Evolutionary conservation across 2,797 vertebrate species (phyloP).

Genomic region (Sebastiscus tertius): DNA sequence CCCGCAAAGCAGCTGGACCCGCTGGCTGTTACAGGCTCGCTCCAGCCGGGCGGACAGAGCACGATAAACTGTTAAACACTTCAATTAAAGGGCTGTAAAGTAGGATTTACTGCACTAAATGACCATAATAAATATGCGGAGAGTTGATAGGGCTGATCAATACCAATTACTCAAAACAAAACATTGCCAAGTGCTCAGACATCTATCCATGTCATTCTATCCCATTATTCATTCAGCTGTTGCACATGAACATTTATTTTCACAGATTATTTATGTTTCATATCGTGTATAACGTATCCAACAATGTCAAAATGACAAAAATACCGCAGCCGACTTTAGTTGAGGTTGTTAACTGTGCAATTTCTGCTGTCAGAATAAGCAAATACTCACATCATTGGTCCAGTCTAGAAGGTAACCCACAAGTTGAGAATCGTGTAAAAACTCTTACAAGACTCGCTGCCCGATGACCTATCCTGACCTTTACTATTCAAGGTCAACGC

Average conservation of each 20-base stretch:
- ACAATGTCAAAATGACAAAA: not conserved
- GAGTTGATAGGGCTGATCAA: not conserved
- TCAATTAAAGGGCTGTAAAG: not conserved
- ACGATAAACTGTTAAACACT: not conserved
- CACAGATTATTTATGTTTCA: not conserved
- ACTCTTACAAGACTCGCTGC: no score
- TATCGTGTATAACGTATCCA: not conserved
- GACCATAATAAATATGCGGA: not conserved
- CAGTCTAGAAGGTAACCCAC: no score
- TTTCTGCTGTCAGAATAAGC: not conserved
- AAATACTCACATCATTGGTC: not conserved
- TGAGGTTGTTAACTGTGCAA: not conserved
- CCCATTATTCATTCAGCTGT: not conserved
- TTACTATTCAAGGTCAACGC: no score
- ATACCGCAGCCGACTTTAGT: not conserved
- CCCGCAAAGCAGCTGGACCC: slow-evolving; percentile 57
- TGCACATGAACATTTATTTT: not conserved
- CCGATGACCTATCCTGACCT: no score
- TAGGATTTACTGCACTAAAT: slow-evolving; percentile 1
- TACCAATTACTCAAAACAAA: not conserved
- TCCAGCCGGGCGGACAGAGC: slow-evolving; percentile 1
- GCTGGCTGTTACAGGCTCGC: slow-evolving; percentile 10
- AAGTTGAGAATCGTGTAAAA: no score
- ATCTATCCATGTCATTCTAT: not conserved
- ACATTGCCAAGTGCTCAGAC: not conserved